Percentiles rank a stretch among this genome's conserved stretches.
Evolutionary conservation across 2,888 invertebrate genomes (phyloP).

Genomic region (Zygaena filipendulae): DNA sequence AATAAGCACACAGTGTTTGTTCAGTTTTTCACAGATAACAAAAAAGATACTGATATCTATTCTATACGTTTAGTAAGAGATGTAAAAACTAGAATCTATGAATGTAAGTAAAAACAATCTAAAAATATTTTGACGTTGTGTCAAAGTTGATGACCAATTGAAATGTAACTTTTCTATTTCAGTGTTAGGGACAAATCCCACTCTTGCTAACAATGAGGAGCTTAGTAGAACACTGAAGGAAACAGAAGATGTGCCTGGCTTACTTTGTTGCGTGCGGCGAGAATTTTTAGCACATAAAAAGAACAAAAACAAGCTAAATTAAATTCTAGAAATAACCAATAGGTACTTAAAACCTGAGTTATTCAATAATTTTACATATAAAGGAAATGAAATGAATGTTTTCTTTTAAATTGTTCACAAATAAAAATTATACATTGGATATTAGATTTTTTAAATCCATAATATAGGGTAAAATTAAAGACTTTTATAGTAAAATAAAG

Average conservation of each 20-base stretch:
- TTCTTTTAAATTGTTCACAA: too few relatives aligned
- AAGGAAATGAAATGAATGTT: too few relatives aligned
- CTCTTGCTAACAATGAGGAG: slow-evolving; percentile 31
- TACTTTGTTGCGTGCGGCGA: slow-evolving; percentile 39
- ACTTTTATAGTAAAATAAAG: slow-evolving; percentile 2
- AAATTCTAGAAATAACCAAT: too few relatives aligned
- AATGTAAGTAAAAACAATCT: slow-evolving; percentile 46
- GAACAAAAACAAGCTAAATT: slow-evolving; percentile 2
- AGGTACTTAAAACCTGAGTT: too few relatives aligned
- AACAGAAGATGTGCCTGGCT: slow-evolving; percentile 46
- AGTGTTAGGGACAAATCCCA: slow-evolving; percentile 45
- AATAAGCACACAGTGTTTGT: slow-evolving; percentile 37
- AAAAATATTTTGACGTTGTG: not conserved
- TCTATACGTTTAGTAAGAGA: slow-evolving; percentile 35
- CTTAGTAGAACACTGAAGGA: slow-evolving; percentile 35
- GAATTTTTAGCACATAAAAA: slow-evolving; percentile 26
- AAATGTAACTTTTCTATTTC: slow-evolving; percentile 17
- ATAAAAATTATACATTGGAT: too few relatives aligned
- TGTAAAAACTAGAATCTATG: slow-evolving; percentile 31
- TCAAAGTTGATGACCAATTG: not conserved
- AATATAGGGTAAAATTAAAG: slow-evolving; percentile 10
- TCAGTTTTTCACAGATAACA: slow-evolving; percentile 54
- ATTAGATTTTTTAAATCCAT: too few relatives aligned
- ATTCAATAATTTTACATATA: slow-evolving; percentile 1
- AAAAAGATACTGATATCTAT: slow-evolving; percentile 45